Percentiles rank a stretch among this genome's conserved stretches.
Conservation (phyloP, 1,140 invertebrate species). For the Procambarus clarkii region DNA sequence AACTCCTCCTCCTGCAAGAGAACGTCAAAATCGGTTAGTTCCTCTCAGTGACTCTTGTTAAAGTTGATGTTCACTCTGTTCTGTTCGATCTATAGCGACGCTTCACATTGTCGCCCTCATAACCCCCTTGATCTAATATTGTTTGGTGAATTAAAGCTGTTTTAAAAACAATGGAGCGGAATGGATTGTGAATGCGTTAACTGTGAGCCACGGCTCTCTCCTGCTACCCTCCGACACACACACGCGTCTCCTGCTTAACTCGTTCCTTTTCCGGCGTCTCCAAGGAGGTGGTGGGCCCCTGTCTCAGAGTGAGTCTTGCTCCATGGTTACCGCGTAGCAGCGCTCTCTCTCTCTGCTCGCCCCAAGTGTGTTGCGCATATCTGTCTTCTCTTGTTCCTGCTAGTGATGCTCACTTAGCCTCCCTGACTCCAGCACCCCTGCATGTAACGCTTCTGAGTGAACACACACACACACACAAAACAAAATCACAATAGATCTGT, state of each 20-base stretch:
- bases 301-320: neutral
- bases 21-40: constrained; percentile 76
- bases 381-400: neutral
- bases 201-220: neutral
- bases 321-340: neutral
- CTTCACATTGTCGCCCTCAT: neutral
- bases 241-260: constrained; percentile 14
- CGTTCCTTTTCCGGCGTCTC: neutral
- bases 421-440: too few species aligned
- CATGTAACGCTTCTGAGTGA: neutral
- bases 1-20: constrained; percentile 77
- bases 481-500: too few species aligned
- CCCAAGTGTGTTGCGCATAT: neutral
- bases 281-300: neutral
- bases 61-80: neutral
- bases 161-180: neutral
- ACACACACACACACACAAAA: too few species aligned
- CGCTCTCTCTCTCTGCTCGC: neutral
- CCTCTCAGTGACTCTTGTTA: neutral
- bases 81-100: neutral
- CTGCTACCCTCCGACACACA: constrained; percentile 2
- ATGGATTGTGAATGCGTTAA: neutral
- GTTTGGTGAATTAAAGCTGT: neutral
- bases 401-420: neutral
- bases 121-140: neutral